phyloP scores from a whole-genome alignment of 2,113 vertebrate genomes.

The Sinocyclocheilus anshuiensis region DNA sequence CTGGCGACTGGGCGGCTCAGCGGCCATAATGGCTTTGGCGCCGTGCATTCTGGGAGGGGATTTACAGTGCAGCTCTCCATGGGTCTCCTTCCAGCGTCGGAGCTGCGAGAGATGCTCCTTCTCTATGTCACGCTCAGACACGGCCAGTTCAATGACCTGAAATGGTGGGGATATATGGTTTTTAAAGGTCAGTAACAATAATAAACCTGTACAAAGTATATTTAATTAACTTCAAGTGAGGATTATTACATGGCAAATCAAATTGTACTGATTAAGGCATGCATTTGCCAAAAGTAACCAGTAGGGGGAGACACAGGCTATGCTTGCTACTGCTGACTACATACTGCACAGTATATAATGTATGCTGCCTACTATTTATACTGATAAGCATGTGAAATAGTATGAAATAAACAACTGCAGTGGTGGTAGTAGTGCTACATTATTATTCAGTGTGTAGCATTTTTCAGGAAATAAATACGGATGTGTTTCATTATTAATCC shows the following conservation, averaged over 20 bases:
- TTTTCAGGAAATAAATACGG: background rate
- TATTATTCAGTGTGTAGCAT: background rate
- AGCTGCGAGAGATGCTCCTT: slow-evolving; percentile 91
- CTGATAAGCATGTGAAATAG: no score
- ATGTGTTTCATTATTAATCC: background rate
- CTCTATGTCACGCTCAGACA: slow-evolving; percentile 91
- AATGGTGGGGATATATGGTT: background rate
- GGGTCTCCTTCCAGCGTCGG: slow-evolving; percentile 87
- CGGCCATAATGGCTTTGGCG: slow-evolving; percentile 89
- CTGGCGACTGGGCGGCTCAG: slow-evolving; percentile 81
- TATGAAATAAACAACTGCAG: background rate
- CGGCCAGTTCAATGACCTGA: slow-evolving; percentile 84
- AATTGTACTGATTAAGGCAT: background rate
- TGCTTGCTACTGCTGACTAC: background rate
- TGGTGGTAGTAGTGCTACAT: background rate
- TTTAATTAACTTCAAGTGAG: background rate
- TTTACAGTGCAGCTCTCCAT: slow-evolving; percentile 85
- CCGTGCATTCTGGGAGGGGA: slow-evolving; percentile 91
- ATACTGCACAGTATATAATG: background rate
- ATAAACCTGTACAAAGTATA: background rate
- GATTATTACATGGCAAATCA: background rate
- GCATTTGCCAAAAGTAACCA: background rate
- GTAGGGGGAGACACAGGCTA: background rate
- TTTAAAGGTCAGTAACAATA: background rate
- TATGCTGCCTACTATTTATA: background rate